Evolutionary conservation across 2,888 invertebrate genomes (phyloP).

Genomic region (Athalia circularis): DNA sequence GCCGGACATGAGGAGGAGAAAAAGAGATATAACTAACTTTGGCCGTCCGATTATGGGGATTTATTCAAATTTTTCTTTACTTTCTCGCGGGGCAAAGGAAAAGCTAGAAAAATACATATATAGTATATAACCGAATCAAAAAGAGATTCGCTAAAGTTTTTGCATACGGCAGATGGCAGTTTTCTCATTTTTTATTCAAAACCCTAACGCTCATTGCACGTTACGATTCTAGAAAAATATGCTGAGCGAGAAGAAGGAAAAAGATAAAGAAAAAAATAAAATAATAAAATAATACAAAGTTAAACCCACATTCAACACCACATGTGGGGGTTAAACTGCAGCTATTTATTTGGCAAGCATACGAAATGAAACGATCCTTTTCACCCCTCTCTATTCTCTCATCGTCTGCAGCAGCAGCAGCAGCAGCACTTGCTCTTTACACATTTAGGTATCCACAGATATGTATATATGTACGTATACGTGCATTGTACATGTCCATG

Average conservation of each 20-base stretch:
- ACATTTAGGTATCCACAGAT: no score
- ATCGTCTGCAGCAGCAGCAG: background rate
- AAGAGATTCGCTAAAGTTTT: no score
- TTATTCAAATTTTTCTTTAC: slow-evolving; percentile 23
- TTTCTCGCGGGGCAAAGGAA: background rate
- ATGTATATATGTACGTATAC: no score
- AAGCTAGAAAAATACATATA: no score
- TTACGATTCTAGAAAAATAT: no score
- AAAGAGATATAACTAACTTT: slow-evolving; percentile 5
- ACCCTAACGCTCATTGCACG: no score
- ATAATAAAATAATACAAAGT: no score
- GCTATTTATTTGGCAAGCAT: slow-evolving; percentile 20
- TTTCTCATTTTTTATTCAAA: no score
- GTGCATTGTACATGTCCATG: no score
- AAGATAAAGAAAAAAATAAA: background rate
- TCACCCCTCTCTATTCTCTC: background rate
- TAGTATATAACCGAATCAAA: no score
- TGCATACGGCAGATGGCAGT: no score
- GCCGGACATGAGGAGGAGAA: slow-evolving; percentile 24
- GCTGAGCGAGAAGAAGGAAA: background rate
- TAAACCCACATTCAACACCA: background rate
- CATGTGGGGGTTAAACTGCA: slow-evolving; percentile 15
- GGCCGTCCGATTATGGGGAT: background rate
- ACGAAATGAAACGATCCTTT: slow-evolving; percentile 40
- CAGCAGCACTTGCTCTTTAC: no score